These are phyloP conservation scores for Antheraea yamamai DNA, from an alignment of 2,888 invertebrate species.

Conservation along the genomic window DNA sequence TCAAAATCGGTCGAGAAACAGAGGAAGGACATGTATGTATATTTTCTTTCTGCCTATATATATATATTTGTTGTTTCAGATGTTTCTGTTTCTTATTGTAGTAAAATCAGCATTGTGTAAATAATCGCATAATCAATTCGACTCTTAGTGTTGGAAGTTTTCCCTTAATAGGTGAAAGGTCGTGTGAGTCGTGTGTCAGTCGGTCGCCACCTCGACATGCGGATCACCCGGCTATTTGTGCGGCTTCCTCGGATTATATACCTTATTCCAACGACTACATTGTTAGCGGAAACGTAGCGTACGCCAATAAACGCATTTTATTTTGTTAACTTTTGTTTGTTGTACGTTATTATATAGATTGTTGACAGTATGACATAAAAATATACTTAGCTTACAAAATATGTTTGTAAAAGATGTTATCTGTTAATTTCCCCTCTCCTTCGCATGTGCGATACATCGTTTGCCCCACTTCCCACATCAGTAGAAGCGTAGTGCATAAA, in stretches of 20 bases:
- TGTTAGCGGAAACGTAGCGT: not conserved
- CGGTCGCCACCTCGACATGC: conserved; percentile 13
- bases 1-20: no score
- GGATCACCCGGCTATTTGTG: conserved; percentile 19
- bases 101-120: not conserved
- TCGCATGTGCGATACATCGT: no score
- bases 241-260: conserved; percentile 18
- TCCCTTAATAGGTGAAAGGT: conserved; percentile 12
- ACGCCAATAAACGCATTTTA: not conserved
- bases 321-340: not conserved
- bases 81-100: no score
- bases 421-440: no score
- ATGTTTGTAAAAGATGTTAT: no score
- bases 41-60: not conserved
- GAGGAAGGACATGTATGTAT: not conserved
- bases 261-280: not conserved
- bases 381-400: no score
- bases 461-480: no score
- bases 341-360: not conserved
- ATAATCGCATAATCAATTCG: not conserved
- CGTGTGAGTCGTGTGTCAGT: conserved; percentile 7
- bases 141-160: not conserved
- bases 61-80: no score
- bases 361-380: no score
- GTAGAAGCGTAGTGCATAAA: no score